Percentiles rank a stretch among this genome's conserved stretches.
Conservation (phyloP, 1,140 invertebrate genomes). For the Drosophila kikkawai region DNA sequence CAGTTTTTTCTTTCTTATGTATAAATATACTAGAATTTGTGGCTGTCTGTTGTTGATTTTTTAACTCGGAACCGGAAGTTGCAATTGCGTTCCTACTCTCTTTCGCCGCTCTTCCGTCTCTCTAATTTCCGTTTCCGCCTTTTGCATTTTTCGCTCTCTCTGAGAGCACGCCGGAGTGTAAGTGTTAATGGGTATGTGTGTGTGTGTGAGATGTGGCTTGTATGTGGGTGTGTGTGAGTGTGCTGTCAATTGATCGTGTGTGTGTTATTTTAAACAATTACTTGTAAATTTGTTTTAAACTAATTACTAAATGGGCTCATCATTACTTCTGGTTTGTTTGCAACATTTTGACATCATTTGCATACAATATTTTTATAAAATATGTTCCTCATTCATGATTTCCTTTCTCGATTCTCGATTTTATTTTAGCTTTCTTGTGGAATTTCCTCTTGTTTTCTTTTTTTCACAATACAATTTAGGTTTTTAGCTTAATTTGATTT, state of each 20-base stretch:
- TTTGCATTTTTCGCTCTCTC: conserved; percentile 62
- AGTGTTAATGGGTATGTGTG: conserved; percentile 27
- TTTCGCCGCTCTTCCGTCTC: conserved; percentile 1
- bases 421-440: conserved; percentile 48
- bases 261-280: conserved; percentile 67
- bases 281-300: conserved; percentile 83
- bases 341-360: conserved; percentile 83
- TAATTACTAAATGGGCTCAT: conserved; percentile 77
- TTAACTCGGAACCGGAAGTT: conserved; percentile 28
- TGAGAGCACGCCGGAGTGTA: conserved; percentile 64
- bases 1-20: conserved; percentile 45
- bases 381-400: conserved; percentile 66
- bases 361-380: conserved; percentile 84
- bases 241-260: conserved; percentile 57
- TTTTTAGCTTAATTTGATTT: conserved; percentile 79
- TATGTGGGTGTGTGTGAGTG: conserved; percentile 14
- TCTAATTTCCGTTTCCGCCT: conserved; percentile 30
- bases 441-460: conserved; percentile 48
- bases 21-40: conserved; percentile 74
- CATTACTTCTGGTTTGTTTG: conserved; percentile 71
- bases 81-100: conserved; percentile 8
- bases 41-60: conserved; percentile 38
- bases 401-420: conserved; percentile 47
- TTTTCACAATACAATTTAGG: conserved; percentile 70
- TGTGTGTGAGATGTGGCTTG: conserved; percentile 25